Evolutionary conservation across 1,140 invertebrate species (phyloP), one percentile per base, ranked within the genome.

Genomic region (Formica selysi): DNA sequence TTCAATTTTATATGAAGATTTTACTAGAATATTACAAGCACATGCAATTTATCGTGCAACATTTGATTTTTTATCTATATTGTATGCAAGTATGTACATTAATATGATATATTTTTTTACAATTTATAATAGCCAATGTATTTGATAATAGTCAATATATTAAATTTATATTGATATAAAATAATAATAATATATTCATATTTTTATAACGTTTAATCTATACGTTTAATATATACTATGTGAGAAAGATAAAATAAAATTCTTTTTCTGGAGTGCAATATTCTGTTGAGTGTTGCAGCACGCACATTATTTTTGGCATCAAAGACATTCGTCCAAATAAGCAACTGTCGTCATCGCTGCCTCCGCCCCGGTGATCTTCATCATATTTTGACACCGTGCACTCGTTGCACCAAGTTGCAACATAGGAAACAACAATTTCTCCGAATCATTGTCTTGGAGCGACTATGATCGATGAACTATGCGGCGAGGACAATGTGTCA

Each of bases 391-490:
- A 74, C n/a, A 44, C 41, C 32, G 13, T 36, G 71, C 73, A 76
- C 59, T 78, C 81, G 57, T 76, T 85, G 41, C 36, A 85, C 41
- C 44, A 48, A 48, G 44, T 48, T 76, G 73, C 57, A 36, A 78
- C 61, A 22, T 79, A 85, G 81, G 62, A 85, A 71, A 64, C 32
- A 65, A 48, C 70, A 85, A 65, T 88, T 85, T 89, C 61, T 78
- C 73, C 44, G 67, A 79, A 88, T 71, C 86, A 71, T 74, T 70
- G 59, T 61, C 79, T 85, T 70, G 68, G 41, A 59, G 59, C 61
- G 78, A 88, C 86, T 79, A 88, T 90, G 88, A 91, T 91, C 86
- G 89, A 91, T 91, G 83, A 78, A 78, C 65, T 67, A 51, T 51
- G 22, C 76, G 44, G 26, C 83, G 59, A 26, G 81, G 54, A 85